Evolutionary conservation across 2,797 vertebrate genomes (phyloP), one percentile per base, ranked within the genome.

Genomic region (Odontamblyopus rebecca): DNA sequence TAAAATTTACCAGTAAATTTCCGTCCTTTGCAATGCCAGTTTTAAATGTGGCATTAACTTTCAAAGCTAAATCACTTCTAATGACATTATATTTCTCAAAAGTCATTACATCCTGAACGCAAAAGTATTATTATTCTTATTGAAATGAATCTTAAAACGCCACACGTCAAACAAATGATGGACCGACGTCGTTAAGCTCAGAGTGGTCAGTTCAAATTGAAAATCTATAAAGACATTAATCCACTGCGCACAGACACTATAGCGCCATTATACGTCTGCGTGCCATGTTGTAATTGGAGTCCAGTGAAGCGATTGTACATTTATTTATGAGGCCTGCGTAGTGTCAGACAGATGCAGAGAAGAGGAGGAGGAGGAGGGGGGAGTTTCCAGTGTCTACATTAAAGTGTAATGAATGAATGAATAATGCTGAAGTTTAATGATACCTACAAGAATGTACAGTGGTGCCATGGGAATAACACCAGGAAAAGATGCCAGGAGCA

Each of bases 371-470:
- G 7, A 6, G 32, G 1, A 6, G 35, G 1, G 35, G 8, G 35
- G 48, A 41, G 61, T 35, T 54, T 62, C 71, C 57, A 62, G 53
- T n/a, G 16, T 69, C 30, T 23, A 64, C 67, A 65, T 64, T 67
- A 74, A 70, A 76, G 38, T 48, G 30, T 74, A 29, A 78, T 76
- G 74, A 74, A 73, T 56, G 77, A 16, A 19, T 67, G 63, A 66
- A 75, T 69, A 26, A 48, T 50, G n/a, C 64, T 50, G 6, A 50
- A 68, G 51, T 74, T 13, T 16, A 16, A 23, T 71, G 54, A 26
- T 26, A 4, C 12, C 32, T 18, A 8, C 61, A 16, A 41, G 61
- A 23, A 44, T 12, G 35, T 48, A 61, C 15, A 3, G 30, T 2
- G 2, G 5, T 19, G 32, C 30, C 32, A 32, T 19, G 32, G 32